Base-by-base conservation (phyloP, 2,113 vertebrate genomes). In the Pluvianellus socialis region DNA sequence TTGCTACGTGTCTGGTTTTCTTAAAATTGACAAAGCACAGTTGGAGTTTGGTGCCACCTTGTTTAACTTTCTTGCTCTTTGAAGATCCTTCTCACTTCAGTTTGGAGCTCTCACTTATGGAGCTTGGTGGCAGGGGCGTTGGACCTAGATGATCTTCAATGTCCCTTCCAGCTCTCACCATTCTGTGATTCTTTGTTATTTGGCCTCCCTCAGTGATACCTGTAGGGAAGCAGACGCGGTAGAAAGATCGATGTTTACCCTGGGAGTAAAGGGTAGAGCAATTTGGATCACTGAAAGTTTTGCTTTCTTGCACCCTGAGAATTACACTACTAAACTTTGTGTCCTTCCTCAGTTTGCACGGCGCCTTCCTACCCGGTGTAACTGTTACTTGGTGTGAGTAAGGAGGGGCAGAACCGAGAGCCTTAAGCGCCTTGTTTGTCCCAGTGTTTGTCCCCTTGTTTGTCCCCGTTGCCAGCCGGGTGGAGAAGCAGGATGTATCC, bases 401-500 rank as follows among this genome's bases (percentile, higher is more conserved):
- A 61, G 5, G 27, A 28, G 1, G 7, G 33, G 23, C 23, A 87
- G 70, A 92, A 61, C 4, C 0, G 9, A 49, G 33, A 24, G 2
- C 9, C 66, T 70, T n/a, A 45, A 80, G 62, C 5, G 23, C 33
- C 40, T 65, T 12, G 13, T n/a, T 26, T 35, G 18, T 50, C 38
- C 26, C n/a, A n/a, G n/a, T n/a, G n/a, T n/a, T n/a, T n/a, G n/a
- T n/a, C n/a, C n/a, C 33, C 40, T 65, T 12, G 13, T n/a, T 26
- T 35, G 18, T 50, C 38, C 26, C n/a, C 0, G 1, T 14, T 6
- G 5, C 35, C 66, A 59, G 30, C 52, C 1, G 2, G 35, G n/a
- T 26, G 68, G 63, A 90, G 8, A 52, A 44, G 8, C 0, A 7
- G 50, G 5, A 12, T 30, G 3, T 19, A 22, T 23, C 33, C 9